Base-by-base conservation (phyloP, 2,888 invertebrate species). In the Dioctria rufipes region DNA sequence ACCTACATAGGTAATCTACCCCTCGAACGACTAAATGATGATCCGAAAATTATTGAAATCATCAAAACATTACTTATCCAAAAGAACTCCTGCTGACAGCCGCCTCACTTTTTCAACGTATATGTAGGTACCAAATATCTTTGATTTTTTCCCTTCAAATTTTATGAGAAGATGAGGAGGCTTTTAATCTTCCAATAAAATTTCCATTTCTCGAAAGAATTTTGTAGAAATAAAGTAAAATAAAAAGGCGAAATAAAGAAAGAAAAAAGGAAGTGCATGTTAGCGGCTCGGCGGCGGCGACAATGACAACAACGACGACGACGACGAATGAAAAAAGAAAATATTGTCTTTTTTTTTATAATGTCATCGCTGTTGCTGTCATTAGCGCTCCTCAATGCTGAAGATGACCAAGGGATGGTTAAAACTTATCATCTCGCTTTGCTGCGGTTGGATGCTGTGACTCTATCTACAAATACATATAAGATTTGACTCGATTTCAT, bases 181-280 rank as follows among this genome's bases (percentile, higher is more conserved):
- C 75, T 40, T 46, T 75, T 75, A 75, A 75, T 75, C 75, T 75
- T 75, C 75, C 75, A 75, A 75, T 75, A 75, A 75, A 75, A 75
- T 75, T 61, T 37, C 75, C 60, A 61, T 42, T 75, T 61, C 61
- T 43, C 60, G 61, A 60, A 25, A 25, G 75, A 43, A 58, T 43
- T 60, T 25, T 60, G 37, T 8, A 67, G 13, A 11, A 58, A 13
- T 58, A 37, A 75, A 42, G n/a, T 25, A 60, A 60, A 46, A 60
- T n/a, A 25, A 60, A 58, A 75, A 25, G 60, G 46, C 3, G 46
- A 67, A 43, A 3, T 3, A 42, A 13, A 46, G 5, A 60, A 5
- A 5, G 11, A 60, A 46, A 25, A 25, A 25, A 25, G 25, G 0
- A 25, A 25, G 25, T 25, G 25, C 25, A 25, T 25, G 25, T 25